Percentiles rank a stretch among this genome's conserved stretches.
phyloP scores from a whole-genome alignment of 2,797 vertebrate genomes.

The Meda fulgida region DNA sequence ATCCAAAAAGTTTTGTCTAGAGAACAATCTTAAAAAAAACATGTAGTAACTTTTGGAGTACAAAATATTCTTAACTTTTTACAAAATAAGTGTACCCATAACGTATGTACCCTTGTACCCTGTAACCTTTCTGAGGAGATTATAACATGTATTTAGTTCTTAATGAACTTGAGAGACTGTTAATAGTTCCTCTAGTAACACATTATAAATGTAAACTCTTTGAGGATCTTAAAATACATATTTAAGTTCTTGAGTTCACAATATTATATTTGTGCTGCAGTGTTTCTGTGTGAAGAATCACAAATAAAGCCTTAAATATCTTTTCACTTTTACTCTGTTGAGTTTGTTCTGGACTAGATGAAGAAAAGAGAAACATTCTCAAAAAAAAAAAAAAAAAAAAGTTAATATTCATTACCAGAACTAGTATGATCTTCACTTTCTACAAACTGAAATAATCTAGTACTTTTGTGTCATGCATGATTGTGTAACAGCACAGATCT shows the following conservation, averaged over 20 bases:
- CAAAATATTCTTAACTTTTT: no score
- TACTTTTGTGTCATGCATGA: not conserved
- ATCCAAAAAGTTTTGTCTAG: no score
- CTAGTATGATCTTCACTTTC: not conserved
- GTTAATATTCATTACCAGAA: not conserved
- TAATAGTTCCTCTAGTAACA: not conserved
- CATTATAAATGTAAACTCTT: not conserved
- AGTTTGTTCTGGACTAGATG: not conserved
- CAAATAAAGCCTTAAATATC: not conserved
- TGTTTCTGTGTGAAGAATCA: not conserved
- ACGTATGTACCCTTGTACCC: no score
- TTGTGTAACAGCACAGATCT: not conserved
- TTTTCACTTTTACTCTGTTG: no score
- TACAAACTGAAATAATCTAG: not conserved
- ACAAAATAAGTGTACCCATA: no score
- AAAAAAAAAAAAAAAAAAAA: no score
- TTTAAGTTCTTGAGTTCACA: not conserved
- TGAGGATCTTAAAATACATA: not conserved
- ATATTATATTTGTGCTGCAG: not conserved
- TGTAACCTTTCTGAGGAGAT: not conserved
- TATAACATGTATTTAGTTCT: not conserved
- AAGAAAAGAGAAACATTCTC: no score
- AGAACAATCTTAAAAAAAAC: no score
- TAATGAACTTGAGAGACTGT: not conserved
- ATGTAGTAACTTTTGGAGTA: no score